Base-by-base conservation (phyloP, 2,113 vertebrate species). In the Sorex fumeus region DNA sequence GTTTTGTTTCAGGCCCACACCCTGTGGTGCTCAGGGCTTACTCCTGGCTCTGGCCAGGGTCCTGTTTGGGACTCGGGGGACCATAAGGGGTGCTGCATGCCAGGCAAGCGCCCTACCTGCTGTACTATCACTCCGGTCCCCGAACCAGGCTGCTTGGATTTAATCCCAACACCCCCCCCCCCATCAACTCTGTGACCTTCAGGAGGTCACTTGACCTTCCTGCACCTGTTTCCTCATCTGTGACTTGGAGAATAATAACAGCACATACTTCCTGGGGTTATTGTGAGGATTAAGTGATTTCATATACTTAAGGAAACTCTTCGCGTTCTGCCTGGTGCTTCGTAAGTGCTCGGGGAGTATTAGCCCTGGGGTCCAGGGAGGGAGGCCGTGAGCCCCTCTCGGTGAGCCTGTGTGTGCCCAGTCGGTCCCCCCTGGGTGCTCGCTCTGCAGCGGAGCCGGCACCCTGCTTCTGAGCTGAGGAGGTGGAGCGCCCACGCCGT, bases 381-480 rank as follows among this genome's bases (percentile, higher is more conserved):
- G 19, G 25, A 66, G 79, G 43, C 43, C 3, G 0, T 83, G 70
- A 88, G 34, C 50, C 72, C 79, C 70, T 15, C 18, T 23, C 69
- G 15, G 13, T 19, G 71, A 86, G 50, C 83, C 67, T 88, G 70
- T 91, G 50, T 84, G 77, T 30, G n/a, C 91, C 92, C 34, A 45
- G 4, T 83, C 79, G 84, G 88, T 66, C 62, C 77, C 79, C 66
- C 85, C 75, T 90, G 84, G 83, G 87, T 62, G 1, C 28, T 88
- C 32, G 72, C 62, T 82, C n/a, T 71, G 34, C 66, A 64, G 25
- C 50, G 71, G 82, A 78, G 84, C 62, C 79, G 72, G 86, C 30
- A 66, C 50, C 75, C 76, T 40, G 53, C 57, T 66, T 81, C 94
- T 81, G 76, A 94, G 87, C 72, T 13, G 15, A 57, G 62, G n/a